Conservation (phyloP, 2,797 vertebrate species). For the Taenioides sp. region DNA sequence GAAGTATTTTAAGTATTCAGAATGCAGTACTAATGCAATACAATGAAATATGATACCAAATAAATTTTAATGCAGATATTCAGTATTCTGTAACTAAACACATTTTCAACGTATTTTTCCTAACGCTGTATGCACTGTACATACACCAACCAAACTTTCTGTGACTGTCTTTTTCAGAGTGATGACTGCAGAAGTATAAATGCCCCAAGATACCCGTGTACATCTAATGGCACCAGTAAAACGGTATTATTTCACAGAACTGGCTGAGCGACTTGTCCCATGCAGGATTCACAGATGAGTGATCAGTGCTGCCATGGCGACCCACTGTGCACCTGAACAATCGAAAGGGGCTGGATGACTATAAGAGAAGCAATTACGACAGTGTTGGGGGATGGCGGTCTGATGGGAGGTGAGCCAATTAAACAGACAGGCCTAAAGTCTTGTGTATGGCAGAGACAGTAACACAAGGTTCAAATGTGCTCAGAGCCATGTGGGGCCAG, state of each 20-base stretch:
- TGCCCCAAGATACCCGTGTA: not conserved
- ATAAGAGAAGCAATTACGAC: constrained; percentile 76
- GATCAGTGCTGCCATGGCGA: constrained; percentile 70
- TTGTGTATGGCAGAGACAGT: constrained; percentile 53
- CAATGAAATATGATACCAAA: too few relatives aligned
- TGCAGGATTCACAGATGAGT: constrained; percentile 59
- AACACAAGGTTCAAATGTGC: constrained; percentile 47
- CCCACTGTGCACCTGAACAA: constrained; percentile 72
- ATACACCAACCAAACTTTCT: not conserved
- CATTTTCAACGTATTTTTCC: too few relatives aligned
- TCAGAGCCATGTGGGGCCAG: constrained; percentile 49
- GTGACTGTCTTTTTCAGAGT: not conserved
- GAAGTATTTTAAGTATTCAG: too few relatives aligned
- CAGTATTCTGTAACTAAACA: too few relatives aligned
- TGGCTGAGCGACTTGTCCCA: constrained; percentile 58
- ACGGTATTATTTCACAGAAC: constrained; percentile 36
- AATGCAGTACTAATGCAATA: too few relatives aligned
- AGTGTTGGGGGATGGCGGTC: constrained; percentile 56
- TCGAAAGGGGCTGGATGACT: constrained; percentile 67
- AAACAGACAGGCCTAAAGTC: constrained; percentile 69
- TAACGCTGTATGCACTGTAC: not conserved
- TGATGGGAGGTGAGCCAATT: constrained; percentile 78
- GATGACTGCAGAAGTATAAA: not conserved
- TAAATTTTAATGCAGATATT: too few relatives aligned
- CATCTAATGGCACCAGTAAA: constrained; percentile 29